Conservation (phyloP, 2,113 vertebrate genomes). For the Scomber japonicus region DNA sequence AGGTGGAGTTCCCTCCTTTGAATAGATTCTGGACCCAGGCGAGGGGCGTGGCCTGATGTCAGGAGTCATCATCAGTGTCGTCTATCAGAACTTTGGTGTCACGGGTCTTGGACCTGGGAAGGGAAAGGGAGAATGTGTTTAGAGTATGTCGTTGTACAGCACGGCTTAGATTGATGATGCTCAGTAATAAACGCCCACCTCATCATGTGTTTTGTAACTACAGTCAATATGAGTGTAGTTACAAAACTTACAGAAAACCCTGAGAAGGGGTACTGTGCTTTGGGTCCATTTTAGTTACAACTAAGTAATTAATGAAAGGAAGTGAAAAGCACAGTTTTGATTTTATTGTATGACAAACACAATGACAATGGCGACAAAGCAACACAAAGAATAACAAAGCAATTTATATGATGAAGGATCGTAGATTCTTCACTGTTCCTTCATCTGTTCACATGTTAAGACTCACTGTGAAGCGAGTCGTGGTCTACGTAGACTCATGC, state of each 20-base stretch:
- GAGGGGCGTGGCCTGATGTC: slow-evolving; percentile 86
- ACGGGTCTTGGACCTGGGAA: slow-evolving; percentile 90
- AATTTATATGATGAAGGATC: neutral
- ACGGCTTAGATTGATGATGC: neutral
- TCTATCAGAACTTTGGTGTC: slow-evolving; percentile 98
- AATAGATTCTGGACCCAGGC: slow-evolving; percentile 81
- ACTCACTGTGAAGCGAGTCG: slow-evolving; percentile 93
- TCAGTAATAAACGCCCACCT: too few relatives aligned
- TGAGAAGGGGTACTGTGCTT: too few relatives aligned
- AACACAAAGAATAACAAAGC: too few relatives aligned
- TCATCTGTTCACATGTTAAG: neutral
- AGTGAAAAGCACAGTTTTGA: too few relatives aligned
- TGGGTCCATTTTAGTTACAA: too few relatives aligned
- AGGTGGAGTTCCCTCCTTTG: slow-evolving; percentile 78
- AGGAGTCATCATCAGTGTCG: slow-evolving; percentile 98
- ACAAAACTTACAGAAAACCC: too few relatives aligned
- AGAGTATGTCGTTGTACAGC: neutral
- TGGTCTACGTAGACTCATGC: slow-evolving; percentile 92
- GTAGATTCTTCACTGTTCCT: neutral
- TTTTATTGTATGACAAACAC: too few relatives aligned
- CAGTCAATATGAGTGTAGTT: too few relatives aligned
- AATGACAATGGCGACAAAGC: too few relatives aligned
- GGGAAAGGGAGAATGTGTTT: neutral
- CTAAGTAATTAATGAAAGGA: too few relatives aligned
- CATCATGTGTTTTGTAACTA: too few relatives aligned